A percentile compares a stretch with the other conserved stretches of the same genome.
phyloP scores from a whole-genome alignment of 2,797 vertebrate species.

The Sebastes taczanowskii region DNA sequence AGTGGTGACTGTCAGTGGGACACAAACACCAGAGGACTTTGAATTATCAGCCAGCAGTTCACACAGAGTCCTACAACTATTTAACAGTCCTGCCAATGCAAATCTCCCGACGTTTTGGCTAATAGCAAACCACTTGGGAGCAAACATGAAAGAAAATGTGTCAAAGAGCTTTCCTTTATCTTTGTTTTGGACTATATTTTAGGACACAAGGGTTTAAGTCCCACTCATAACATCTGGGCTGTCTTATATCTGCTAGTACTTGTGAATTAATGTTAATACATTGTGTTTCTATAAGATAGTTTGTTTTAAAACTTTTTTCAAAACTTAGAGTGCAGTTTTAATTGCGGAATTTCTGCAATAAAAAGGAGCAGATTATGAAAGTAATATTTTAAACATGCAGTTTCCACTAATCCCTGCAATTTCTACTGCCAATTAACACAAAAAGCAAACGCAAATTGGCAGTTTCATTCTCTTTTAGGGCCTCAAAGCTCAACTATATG shows the following conservation, averaged over 20 bases:
- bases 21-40: conserved; percentile 34
- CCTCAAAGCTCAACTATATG: not conserved
- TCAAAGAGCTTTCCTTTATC: not conserved
- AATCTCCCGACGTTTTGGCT: not conserved
- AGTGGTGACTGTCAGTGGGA: conserved; percentile 11
- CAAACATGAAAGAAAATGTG: not conserved
- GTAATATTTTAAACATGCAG: not conserved
- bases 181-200: conserved; percentile 13
- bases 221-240: not conserved
- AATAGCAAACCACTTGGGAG: not conserved
- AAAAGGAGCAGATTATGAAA: not conserved
- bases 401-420: not conserved
- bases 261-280: not conserved
- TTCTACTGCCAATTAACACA: not conserved
- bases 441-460: not conserved
- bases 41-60: conserved; percentile 22
- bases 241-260: not conserved
- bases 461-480: not conserved
- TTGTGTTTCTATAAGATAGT: not conserved
- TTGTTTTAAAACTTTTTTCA: not conserved
- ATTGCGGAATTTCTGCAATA: not conserved
- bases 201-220: not conserved
- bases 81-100: conserved; percentile 23
- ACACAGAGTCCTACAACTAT: conserved; percentile 1
- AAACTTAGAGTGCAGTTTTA: not conserved